Evolutionary conservation across 2,888 invertebrate genomes (phyloP), one percentile per base, ranked within the genome.

Genomic region (Taphrorychus bicolor): DNA sequence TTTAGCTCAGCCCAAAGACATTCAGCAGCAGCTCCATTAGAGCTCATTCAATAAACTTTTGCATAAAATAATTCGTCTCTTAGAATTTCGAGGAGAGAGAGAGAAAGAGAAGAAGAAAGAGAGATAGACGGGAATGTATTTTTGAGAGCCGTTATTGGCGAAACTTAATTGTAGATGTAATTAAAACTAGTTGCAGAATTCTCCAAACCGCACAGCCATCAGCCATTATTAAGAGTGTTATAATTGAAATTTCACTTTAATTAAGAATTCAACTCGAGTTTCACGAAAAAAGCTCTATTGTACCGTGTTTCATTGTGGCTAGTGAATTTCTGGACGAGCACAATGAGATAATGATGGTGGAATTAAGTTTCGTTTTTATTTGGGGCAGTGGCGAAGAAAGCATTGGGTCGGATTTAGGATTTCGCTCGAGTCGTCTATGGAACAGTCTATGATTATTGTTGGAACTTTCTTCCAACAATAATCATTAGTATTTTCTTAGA

Each of bases 201-300:
- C 57, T 40, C 57, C 14, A 57, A 56, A 57, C 63, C 57, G 63
- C 51, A 32, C 32, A 32, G 32, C 32, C 32, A 32, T n/a, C 21
- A 19, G 41, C 41, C 56, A 63, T 63, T 63, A 63, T 63, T 63
- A 57, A 49, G 22, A 57, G 40, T 63, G 51, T 51, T 51, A 57
- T 57, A 63, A 63, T 63, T 63, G 56, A 57, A 57, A 57, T 51
- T 63, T 57, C 49, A 49, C 40, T 63, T 63, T 63, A 63, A 63
- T 63, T 63, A 63, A 51, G 51, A 49, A 19, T 60, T 22, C 62
- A 45, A 54, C 32, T 14, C 41, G 23, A 1, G 22, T 19, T 18
- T 41, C 41, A 52, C 24, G 40, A 41, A 61, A 54, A 17, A 18
- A 11, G 23, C 18, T 40, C 23, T 51, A 18, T 52, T 32, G 19